phyloP scores from a whole-genome alignment of 2,888 invertebrate species.

The Sarcophaga rosellei region DNA sequence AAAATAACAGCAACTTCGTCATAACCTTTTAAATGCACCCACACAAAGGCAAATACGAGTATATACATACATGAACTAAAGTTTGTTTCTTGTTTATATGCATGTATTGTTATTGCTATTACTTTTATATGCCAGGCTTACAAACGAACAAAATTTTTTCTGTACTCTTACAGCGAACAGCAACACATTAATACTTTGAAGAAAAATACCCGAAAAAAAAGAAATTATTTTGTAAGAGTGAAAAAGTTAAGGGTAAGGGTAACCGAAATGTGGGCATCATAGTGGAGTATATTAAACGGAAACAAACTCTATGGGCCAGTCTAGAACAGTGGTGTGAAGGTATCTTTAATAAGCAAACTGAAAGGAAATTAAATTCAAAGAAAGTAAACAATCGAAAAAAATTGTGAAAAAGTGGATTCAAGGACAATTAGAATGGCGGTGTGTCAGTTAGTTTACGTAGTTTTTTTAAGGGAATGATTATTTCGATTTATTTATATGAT shows the following conservation, averaged over 20 bases:
- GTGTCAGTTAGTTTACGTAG: too few species aligned
- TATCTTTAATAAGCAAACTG: background rate
- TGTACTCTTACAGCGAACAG: background rate
- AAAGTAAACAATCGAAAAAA: too few species aligned
- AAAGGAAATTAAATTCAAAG: too few species aligned
- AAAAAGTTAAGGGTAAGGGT: background rate
- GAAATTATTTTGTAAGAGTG: too few species aligned
- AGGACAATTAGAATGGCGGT: too few species aligned
- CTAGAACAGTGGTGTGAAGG: background rate
- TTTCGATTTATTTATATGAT: too few species aligned
- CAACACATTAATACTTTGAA: slow-evolving; percentile 50
- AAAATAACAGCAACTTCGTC: slow-evolving; percentile 50
- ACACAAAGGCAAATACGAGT: slow-evolving; percentile 11
- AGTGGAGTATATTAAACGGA: slow-evolving; percentile 15
- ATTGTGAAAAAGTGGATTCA: too few species aligned
- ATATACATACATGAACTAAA: slow-evolving; percentile 12
- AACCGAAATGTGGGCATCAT: background rate
- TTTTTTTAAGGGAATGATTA: background rate
- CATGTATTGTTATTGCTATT: background rate
- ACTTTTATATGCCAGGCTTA: background rate
- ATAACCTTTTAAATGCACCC: slow-evolving; percentile 50
- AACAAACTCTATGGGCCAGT: slow-evolving; percentile 15
- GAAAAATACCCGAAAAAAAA: slow-evolving; percentile 21
- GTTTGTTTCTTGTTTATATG: background rate
- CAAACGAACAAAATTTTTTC: background rate